A percentile compares a stretch with the other conserved stretches of the same genome.
Evolutionary conservation across 1,140 invertebrate species (phyloP).

Genomic region (Drosophila subobscura): DNA sequence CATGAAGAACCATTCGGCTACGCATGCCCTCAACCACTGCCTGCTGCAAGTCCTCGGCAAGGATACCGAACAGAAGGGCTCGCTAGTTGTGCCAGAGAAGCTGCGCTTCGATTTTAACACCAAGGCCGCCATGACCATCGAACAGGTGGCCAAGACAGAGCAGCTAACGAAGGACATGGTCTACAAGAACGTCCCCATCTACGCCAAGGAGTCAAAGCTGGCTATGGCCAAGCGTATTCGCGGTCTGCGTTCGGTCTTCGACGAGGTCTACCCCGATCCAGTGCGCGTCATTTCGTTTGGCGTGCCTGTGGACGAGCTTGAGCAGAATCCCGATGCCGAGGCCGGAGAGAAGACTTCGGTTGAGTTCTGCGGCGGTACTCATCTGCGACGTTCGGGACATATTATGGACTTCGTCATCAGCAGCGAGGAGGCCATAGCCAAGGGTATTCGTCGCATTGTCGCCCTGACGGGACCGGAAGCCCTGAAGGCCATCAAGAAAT

Average conservation of each 20-base stretch:
- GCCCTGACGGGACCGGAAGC: slow-evolving; percentile 98
- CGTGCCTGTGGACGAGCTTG: slow-evolving; percentile 94
- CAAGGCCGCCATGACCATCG: slow-evolving; percentile 94
- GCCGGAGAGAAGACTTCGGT: slow-evolving; percentile 94
- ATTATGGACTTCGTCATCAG: slow-evolving; percentile 98
- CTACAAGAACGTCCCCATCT: slow-evolving; percentile 92
- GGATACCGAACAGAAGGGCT: slow-evolving; percentile 98
- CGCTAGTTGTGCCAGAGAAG: slow-evolving; percentile 98
- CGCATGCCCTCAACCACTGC: slow-evolving; percentile 98
- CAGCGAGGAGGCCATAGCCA: slow-evolving; percentile 99
- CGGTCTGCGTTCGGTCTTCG: slow-evolving; percentile 98
- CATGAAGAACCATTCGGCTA: slow-evolving; percentile 99
- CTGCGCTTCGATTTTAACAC: slow-evolving; percentile 98
- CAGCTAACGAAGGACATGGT: slow-evolving; percentile 91
- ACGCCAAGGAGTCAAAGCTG: slow-evolving; percentile 91
- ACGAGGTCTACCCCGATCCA: slow-evolving; percentile 99
- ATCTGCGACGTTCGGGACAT: slow-evolving; percentile 94
- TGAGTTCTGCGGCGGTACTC: slow-evolving; percentile 99
- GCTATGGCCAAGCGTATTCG: slow-evolving; percentile 92
- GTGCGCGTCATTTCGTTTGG: slow-evolving; percentile 98
- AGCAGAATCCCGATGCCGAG: slow-evolving; percentile 92
- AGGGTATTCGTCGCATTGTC: slow-evolving; percentile 98
- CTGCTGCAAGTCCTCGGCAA: slow-evolving; percentile 94
- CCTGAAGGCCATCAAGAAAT: slow-evolving; percentile 92
- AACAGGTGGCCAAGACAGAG: slow-evolving; percentile 95